A percentile compares a stretch with the other conserved stretches of the same genome.
phyloP scores from a whole-genome alignment of 2,888 invertebrate genomes.

The Plagodis dolabraria region DNA sequence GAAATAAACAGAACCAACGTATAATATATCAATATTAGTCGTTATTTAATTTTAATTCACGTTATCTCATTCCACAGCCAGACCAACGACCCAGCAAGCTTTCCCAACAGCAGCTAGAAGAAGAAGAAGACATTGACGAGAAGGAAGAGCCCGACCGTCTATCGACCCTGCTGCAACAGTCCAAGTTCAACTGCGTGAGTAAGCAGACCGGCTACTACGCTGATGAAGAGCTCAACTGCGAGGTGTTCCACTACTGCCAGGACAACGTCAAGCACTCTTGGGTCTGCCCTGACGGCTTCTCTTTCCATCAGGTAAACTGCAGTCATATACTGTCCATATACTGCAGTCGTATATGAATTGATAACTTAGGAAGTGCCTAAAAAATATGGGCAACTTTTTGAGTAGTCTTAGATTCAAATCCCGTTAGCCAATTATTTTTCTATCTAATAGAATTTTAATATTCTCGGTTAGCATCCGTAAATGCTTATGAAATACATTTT shows the following conservation, averaged over 20 bases:
- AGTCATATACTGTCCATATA: no score
- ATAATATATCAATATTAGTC: no score
- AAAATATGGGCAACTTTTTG: no score
- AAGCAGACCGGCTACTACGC: constrained; percentile 96
- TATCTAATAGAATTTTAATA: no score
- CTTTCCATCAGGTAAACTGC: constrained; percentile 91
- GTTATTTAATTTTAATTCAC: no score
- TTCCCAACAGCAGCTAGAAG: constrained; percentile 55
- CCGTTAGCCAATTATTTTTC: no score
- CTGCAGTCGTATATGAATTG: no score
- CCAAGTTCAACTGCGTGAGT: constrained; percentile 92
- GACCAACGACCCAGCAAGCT: constrained; percentile 60
- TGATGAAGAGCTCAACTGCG: constrained; percentile 94
- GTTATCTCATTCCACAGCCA: constrained; percentile 38
- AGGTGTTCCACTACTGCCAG: constrained; percentile 97
- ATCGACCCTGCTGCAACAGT: constrained; percentile 90
- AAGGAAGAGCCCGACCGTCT: constrained; percentile 95
- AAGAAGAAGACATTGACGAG: constrained; percentile 86
- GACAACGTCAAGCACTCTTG: constrained; percentile 95
- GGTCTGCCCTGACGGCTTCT: constrained; percentile 96
- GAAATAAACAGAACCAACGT: no score
- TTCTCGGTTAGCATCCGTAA: no score
- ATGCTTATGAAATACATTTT: no score
- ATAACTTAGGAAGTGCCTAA: not conserved
- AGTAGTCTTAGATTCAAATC: no score